Conservation (phyloP, 2,113 vertebrate species). For the Mobula hypostoma region DNA sequence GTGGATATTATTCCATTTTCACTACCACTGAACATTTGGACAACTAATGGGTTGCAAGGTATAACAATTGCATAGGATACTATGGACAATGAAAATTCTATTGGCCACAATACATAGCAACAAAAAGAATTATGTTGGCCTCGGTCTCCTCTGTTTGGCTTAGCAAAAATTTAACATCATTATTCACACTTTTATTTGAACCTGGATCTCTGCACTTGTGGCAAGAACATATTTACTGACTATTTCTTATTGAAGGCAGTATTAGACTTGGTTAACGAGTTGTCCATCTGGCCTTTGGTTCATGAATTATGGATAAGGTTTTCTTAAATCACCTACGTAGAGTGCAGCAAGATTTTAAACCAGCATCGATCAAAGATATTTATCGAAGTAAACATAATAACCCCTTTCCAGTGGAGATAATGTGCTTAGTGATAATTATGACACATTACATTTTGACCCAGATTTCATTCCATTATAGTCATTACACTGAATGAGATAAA, state of each 20-base stretch:
- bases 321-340: neutral
- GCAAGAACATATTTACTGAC: neutral
- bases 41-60: neutral
- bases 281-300: too few species aligned
- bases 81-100: neutral
- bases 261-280: too few species aligned
- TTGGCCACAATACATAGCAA: neutral
- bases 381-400: neutral
- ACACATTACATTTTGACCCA: too few species aligned
- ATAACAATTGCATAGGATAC: neutral
- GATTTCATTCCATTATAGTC: too few species aligned
- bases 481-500: too few species aligned
- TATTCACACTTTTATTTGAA: neutral
- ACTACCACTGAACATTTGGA: too few species aligned
- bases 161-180: too few species aligned
- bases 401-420: too few species aligned
- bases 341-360: neutral
- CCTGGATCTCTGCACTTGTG: neutral
- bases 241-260: neutral
- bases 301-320: too few species aligned
- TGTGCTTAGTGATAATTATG: too few species aligned
- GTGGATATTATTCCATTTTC: neutral
- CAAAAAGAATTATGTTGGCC: neutral
- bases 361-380: neutral
- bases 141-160: neutral